Evolutionary conservation across 2,797 vertebrate genomes (phyloP).

Genomic region (Apogon hyalosoma): DNA sequence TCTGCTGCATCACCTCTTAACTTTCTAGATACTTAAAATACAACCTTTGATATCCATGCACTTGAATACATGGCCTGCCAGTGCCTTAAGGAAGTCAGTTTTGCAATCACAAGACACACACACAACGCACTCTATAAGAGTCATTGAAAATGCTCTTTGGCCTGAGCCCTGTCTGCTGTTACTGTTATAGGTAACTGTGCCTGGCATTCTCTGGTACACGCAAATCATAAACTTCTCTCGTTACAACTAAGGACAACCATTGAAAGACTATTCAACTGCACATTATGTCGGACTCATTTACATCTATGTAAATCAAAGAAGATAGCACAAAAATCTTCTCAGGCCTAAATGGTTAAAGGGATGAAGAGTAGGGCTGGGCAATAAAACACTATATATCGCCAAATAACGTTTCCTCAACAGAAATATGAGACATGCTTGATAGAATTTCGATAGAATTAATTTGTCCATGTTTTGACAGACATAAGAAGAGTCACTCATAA

Average conservation of each 20-base stretch:
- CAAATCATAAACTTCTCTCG: slow-evolving; percentile 1
- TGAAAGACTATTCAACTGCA: background rate
- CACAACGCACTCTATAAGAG: slow-evolving; percentile 8
- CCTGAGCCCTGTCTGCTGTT: background rate
- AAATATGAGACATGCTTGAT: too few species aligned
- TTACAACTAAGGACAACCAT: background rate
- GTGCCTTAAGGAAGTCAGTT: slow-evolving; percentile 18
- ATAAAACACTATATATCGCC: too few species aligned
- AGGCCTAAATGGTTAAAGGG: background rate
- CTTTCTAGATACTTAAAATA: slow-evolving; percentile 1
- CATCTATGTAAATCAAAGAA: too few species aligned
- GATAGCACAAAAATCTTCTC: too few species aligned
- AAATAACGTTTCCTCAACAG: too few species aligned
- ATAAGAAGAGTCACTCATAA: too few species aligned
- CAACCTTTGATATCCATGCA: background rate
- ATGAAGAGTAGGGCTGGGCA: too few species aligned
- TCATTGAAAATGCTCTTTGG: slow-evolving; percentile 24
- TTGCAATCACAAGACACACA: slow-evolving; percentile 28
- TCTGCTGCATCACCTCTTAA: too few species aligned
- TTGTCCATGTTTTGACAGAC: too few species aligned
- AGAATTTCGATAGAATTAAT: too few species aligned
- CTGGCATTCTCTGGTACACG: slow-evolving; percentile 10
- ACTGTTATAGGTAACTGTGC: slow-evolving; percentile 4
- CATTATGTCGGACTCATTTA: too few species aligned
- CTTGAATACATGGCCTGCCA: background rate